Evolutionary conservation across 1,140 invertebrate genomes (phyloP).

Genomic region (Popillia japonica): DNA sequence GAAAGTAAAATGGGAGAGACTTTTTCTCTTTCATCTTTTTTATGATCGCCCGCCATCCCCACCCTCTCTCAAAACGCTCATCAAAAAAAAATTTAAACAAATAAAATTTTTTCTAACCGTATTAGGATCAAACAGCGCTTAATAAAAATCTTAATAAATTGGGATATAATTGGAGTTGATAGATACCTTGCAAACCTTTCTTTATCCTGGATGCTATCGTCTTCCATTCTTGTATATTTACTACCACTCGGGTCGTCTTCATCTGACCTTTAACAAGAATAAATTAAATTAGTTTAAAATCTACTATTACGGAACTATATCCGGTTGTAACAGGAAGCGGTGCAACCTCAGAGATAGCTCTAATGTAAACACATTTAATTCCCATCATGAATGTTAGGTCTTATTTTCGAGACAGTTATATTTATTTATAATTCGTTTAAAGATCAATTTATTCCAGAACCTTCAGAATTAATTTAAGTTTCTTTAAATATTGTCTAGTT

Average conservation of each 20-base stretch:
- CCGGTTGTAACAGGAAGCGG: no score
- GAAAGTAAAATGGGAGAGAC: constrained; percentile 41
- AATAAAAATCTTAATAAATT: background rate
- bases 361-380: no score
- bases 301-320: no score
- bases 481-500: no score
- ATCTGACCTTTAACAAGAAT: constrained; percentile 71
- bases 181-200: constrained; percentile 91
- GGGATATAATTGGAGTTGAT: constrained; percentile 47
- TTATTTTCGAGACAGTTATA: no score
- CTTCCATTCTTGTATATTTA: constrained; percentile 88
- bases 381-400: no score
- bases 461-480: no score
- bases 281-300: background rate
- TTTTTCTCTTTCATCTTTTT: constrained; percentile 41
- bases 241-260: constrained; percentile 83
- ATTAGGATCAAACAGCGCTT: background rate
- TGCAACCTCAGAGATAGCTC: no score
- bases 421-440: no score
- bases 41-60: background rate
- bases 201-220: constrained; percentile 93
- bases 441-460: no score
- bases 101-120: no score
- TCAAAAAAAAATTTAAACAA: no score
- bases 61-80: background rate